Conservation (phyloP, 2,113 vertebrate genomes). For the Menura novaehollandiae region DNA sequence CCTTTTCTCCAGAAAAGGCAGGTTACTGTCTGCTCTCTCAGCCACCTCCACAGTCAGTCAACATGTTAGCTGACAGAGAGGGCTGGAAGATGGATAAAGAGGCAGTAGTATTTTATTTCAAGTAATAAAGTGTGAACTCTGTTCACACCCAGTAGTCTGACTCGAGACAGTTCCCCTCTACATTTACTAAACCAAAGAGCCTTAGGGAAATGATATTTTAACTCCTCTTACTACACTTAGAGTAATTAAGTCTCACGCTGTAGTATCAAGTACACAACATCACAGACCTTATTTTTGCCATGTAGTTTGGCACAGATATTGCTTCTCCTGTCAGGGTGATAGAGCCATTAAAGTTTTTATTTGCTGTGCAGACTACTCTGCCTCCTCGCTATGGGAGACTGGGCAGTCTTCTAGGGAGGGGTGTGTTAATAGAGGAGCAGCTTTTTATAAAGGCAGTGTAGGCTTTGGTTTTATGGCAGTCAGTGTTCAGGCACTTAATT, state of each 20-base stretch:
- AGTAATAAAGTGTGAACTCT: not conserved
- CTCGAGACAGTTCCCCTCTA: not conserved
- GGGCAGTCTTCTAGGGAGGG: not conserved
- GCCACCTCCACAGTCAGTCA: not conserved
- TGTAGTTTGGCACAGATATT: not conserved
- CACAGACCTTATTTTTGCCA: not conserved
- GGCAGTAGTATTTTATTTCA: not conserved
- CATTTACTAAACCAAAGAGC: not conserved
- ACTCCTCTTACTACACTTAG: not conserved
- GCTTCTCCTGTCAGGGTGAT: not conserved
- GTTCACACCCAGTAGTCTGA: not conserved
- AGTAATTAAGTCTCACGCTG: not conserved
- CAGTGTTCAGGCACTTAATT: not conserved
- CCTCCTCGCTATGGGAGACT: not conserved
- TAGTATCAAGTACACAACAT: not conserved
- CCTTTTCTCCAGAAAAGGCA: not conserved
- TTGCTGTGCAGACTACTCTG: not conserved
- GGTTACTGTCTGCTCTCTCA: not conserved
- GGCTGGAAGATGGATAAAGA: not conserved
- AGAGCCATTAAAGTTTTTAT: not conserved
- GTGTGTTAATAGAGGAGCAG: not conserved
- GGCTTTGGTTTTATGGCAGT: not conserved
- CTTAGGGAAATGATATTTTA: not conserved
- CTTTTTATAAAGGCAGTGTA: fast-evolving
- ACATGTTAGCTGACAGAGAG: not conserved